Evolutionary conservation across 2,797 vertebrate species (phyloP).

Genomic region (Galago senegalensis): DNA sequence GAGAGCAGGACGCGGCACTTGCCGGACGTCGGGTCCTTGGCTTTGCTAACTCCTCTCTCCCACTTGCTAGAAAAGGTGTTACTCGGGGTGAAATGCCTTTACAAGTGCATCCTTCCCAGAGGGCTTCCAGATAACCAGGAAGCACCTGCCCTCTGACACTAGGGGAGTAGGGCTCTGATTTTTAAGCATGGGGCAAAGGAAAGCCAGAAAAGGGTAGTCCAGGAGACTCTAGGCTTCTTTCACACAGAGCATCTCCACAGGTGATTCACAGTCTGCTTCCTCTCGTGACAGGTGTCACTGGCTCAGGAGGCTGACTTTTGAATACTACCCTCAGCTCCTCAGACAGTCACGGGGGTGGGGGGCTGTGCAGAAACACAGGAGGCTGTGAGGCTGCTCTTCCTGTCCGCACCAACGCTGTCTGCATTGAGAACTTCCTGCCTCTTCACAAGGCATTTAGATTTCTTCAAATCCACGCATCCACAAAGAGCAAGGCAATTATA

Average conservation of each 20-base stretch:
- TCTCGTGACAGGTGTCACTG: slow-evolving; percentile 21
- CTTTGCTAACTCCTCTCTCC: not conserved
- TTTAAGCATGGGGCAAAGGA: not conserved
- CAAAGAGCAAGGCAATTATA: not conserved
- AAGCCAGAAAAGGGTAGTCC: not conserved
- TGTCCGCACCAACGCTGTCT: not conserved
- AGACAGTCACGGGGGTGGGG: slow-evolving; percentile 62
- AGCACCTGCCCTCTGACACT: not conserved
- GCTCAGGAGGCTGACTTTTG: slow-evolving; percentile 42
- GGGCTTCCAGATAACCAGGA: not conserved
- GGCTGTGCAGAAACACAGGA: slow-evolving; percentile 25
- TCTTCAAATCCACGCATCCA: slow-evolving; percentile 29
- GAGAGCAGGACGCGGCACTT: not conserved
- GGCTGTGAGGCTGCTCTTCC: not conserved
- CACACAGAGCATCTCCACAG: rapidly evolving
- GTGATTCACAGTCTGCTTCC: not conserved
- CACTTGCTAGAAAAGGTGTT: not conserved
- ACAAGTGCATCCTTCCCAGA: not conserved
- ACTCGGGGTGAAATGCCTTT: not conserved
- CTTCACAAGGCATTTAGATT: slow-evolving; percentile 29
- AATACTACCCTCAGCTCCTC: slow-evolving; percentile 32
- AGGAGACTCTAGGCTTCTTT: rapidly evolving
- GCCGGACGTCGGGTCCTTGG: rapidly evolving
- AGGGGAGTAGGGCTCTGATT: rapidly evolving
- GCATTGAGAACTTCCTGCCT: not conserved